Conservation (phyloP, 30 jellyfish, hydroid and myxozoan species). For the Rhopilema esculentum region DNA sequence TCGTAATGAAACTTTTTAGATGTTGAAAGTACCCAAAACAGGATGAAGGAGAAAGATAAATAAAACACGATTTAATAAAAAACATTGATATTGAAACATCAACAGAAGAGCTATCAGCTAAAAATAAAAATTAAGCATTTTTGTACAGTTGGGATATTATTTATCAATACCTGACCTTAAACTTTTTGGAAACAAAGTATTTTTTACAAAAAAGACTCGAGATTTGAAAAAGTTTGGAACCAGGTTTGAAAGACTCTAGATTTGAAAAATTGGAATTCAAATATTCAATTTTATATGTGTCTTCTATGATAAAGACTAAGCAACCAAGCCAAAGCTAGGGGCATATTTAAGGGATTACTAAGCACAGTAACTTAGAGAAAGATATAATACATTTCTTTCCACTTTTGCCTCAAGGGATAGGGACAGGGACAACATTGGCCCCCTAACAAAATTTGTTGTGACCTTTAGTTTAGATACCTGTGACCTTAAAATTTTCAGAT, state of each 20-base stretch:
- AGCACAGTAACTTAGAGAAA: background rate
- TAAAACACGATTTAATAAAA: background rate
- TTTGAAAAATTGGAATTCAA: background rate
- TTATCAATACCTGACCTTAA: background rate
- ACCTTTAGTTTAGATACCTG: background rate
- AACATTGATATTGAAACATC: background rate
- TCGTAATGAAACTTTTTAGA: background rate
- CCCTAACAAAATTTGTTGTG: background rate
- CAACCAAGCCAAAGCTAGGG: background rate
- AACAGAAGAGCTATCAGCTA: background rate
- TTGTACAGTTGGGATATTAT: background rate
- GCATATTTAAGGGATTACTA: background rate
- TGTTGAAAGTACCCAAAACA: background rate
- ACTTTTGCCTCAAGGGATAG: background rate
- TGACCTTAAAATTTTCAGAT: background rate
- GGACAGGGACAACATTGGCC: background rate
- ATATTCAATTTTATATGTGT: background rate
- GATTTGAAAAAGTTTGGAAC: background rate
- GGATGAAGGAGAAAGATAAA: background rate
- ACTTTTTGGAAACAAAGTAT: background rate
- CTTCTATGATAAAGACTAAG: background rate
- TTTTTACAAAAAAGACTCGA: background rate
- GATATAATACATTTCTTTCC: background rate
- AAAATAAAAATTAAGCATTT: background rate
- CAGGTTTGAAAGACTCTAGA: background rate